phyloP scores from a whole-genome alignment of 2,113 vertebrate genomes.

The human (Homo sapiens) region GRCh38 chrX:54501501-54502000 shows the following conservation, averaged over 20 bases:
- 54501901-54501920: neutral
- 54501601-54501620: slow-evolving; percentile 43
- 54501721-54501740: slow-evolving; percentile 41
- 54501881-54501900: neutral
- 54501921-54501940: slow-evolving; percentile 20
- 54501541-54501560: slow-evolving; percentile 44
- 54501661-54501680: slow-evolving; percentile 53
- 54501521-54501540: slow-evolving; percentile 40
- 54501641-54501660: slow-evolving; percentile 43
- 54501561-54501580: slow-evolving; percentile 40
- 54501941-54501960: neutral
- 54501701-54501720: slow-evolving; percentile 33
- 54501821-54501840: neutral
- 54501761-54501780: slow-evolving; percentile 43
- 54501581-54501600: slow-evolving; percentile 20
- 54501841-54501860: slow-evolving; percentile 28
- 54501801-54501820: slow-evolving; percentile 45
- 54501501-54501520: slow-evolving; percentile 24
- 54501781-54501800: slow-evolving; percentile 32
- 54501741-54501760: neutral
- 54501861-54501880: slow-evolving; percentile 31
- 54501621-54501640: slow-evolving; percentile 45
- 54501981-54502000: slow-evolving; percentile 26
- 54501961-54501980: neutral
- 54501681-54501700: slow-evolving; percentile 23